Conservation (phyloP, 2,888 invertebrate species). For the Agriopis marginaria region DNA sequence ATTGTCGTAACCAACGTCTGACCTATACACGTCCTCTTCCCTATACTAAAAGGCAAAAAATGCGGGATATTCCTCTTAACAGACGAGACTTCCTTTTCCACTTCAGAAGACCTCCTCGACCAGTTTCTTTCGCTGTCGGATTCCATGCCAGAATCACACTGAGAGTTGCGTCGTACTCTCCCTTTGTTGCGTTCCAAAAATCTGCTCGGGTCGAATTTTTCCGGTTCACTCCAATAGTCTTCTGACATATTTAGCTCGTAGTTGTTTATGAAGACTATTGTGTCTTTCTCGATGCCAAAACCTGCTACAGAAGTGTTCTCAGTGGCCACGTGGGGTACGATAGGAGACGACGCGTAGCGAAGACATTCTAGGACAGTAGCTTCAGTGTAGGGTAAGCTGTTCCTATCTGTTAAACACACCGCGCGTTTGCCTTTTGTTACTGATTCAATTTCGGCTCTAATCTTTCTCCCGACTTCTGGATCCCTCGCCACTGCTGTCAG, state of each 20-base stretch:
- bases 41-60: conserved; percentile 94
- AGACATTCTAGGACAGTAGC: conserved; percentile 93
- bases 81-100: conserved; percentile 70
- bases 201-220: conserved; percentile 91
- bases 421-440: conserved; percentile 85
- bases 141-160: conserved; percentile 86
- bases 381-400: conserved; percentile 91
- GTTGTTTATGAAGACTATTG: conserved; percentile 94
- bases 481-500: conserved; percentile 89
- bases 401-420: conserved; percentile 89
- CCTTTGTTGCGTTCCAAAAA: conserved; percentile 87
- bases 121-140: conserved; percentile 73
- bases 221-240: conserved; percentile 90
- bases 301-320: conserved; percentile 91
- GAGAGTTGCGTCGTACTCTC: conserved; percentile 72
- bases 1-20: conserved; percentile 92
- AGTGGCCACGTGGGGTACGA: conserved; percentile 95
- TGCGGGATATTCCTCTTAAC: conserved; percentile 88
- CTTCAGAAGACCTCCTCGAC: conserved; percentile 56
- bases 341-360: conserved; percentile 93
- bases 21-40: conserved; percentile 94
- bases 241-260: conserved; percentile 91
- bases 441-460: conserved; percentile 89
- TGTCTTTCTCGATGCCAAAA: conserved; percentile 90
- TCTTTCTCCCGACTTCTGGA: conserved; percentile 87